Evolutionary conservation across 2,797 vertebrate species (phyloP).

Genomic region (Alauda arvensis): DNA sequence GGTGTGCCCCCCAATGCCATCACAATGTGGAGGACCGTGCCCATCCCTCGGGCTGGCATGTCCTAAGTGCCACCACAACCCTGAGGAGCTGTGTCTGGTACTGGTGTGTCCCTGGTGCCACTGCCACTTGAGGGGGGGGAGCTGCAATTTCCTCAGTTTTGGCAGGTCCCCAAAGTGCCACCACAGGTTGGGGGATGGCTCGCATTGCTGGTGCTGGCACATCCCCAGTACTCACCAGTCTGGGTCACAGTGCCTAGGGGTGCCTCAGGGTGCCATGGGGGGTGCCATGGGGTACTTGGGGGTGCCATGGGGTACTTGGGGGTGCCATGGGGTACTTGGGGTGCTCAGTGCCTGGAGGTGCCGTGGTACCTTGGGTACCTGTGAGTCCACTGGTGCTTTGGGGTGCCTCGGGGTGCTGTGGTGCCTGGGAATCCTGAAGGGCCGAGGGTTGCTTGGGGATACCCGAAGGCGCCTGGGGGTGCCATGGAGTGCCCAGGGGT

Average conservation of each 20-base stretch:
- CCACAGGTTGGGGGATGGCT: neutral
- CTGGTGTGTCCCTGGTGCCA: neutral
- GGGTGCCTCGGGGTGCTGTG: too few relatives aligned
- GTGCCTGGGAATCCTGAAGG: neutral
- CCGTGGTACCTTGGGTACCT: rapidly evolving
- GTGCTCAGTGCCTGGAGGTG: neutral
- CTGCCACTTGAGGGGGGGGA: rapidly evolving
- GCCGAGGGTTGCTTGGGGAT: neutral
- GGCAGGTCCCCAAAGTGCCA: neutral
- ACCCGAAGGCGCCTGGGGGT: neutral
- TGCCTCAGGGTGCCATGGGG: neutral
- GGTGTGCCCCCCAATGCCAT: too few relatives aligned
- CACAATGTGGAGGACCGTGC: neutral
- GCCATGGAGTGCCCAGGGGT: rapidly evolving
- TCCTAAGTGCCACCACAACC: neutral
- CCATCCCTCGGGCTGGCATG: neutral
- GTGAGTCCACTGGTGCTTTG: neutral
- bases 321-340: too few relatives aligned
- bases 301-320: neutral
- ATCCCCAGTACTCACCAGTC: neutral
- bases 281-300: too few relatives aligned
- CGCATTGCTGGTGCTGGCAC: neutral
- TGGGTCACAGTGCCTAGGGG: neutral
- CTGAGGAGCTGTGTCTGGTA: neutral
- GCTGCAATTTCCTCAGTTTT: neutral